A percentile compares a stretch with the other conserved stretches of the same genome.
Conservation (phyloP, 1,140 invertebrate species). For the Leguminivora glycinivorella region DNA sequence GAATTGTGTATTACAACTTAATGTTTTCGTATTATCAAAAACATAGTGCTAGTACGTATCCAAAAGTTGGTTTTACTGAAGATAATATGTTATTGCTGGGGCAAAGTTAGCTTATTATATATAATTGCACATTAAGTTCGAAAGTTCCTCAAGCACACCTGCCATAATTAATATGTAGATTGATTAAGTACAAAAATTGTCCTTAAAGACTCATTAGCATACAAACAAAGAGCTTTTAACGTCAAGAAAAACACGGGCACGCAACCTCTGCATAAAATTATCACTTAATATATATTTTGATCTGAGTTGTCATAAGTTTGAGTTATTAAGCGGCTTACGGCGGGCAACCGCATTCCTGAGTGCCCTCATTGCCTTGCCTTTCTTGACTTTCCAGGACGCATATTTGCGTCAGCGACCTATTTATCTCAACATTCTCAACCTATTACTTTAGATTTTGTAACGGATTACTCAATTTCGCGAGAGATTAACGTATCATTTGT, state of each 20-base stretch:
- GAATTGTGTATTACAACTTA: neutral
- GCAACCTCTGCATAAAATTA: constrained; percentile 13
- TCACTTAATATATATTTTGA: constrained; percentile 24
- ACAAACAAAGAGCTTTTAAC: constrained; percentile 21
- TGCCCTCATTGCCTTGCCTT: constrained; percentile 52
- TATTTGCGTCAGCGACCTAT: constrained; percentile 52
- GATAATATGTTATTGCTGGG: neutral
- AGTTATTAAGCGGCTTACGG: constrained; percentile 25
- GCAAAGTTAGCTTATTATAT: neutral
- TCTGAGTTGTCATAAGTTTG: constrained; percentile 18
- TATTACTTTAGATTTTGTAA: constrained; percentile 47
- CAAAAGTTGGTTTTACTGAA: no score
- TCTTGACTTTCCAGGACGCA: constrained; percentile 52
- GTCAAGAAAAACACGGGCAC: neutral
- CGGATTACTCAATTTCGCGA: constrained; percentile 56
- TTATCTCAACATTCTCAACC: constrained; percentile 35
- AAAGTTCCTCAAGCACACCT: neutral
- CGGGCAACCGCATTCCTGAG: constrained; percentile 46
- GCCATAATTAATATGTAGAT: neutral
- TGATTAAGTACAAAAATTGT: neutral
- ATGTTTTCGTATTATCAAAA: no score
- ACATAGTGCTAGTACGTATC: no score
- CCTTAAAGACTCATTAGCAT: neutral
- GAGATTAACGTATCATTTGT: constrained; percentile 45
- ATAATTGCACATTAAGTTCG: neutral